Percentiles rank a stretch among this genome's conserved stretches.
Evolutionary conservation across 1,140 invertebrate species (phyloP).

Genomic region (Neoseiulus cucumeris): DNA sequence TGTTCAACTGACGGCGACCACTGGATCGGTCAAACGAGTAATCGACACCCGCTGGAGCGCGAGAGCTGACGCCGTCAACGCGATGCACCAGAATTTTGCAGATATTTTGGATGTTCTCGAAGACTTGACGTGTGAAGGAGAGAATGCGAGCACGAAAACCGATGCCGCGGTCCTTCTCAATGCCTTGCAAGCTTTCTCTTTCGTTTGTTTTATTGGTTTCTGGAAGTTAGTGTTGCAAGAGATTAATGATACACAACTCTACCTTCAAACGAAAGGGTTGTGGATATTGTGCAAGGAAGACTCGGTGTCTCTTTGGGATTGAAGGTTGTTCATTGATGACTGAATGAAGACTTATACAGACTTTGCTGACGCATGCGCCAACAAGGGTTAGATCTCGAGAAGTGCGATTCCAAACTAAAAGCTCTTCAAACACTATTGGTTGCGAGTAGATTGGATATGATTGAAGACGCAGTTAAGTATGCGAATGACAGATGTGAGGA

Average conservation of each 20-base stretch:
- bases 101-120: background rate
- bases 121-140: background rate
- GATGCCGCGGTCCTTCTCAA: background rate
- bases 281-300: no score
- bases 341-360: no score
- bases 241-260: slow-evolving; percentile 9
- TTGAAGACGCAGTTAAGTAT: background rate
- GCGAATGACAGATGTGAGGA: slow-evolving; percentile 10
- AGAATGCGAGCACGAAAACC: slow-evolving; percentile 1
- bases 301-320: no score
- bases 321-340: no score
- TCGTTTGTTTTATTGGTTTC: background rate
- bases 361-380: no score
- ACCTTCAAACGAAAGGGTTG: slow-evolving; percentile 9
- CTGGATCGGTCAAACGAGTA: slow-evolving; percentile 1
- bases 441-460: background rate
- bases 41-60: slow-evolving; percentile 11
- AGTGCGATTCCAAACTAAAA: slow-evolving; percentile 7
- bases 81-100: background rate
- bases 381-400: background rate
- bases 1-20: background rate
- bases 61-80: background rate
- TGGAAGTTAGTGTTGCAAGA: background rate
- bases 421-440: background rate
- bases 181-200: background rate